Percentiles rank a stretch among this genome's conserved stretches.
Conservation (phyloP, 2,797 vertebrate species). For the Brachymystax lenok region DNA sequence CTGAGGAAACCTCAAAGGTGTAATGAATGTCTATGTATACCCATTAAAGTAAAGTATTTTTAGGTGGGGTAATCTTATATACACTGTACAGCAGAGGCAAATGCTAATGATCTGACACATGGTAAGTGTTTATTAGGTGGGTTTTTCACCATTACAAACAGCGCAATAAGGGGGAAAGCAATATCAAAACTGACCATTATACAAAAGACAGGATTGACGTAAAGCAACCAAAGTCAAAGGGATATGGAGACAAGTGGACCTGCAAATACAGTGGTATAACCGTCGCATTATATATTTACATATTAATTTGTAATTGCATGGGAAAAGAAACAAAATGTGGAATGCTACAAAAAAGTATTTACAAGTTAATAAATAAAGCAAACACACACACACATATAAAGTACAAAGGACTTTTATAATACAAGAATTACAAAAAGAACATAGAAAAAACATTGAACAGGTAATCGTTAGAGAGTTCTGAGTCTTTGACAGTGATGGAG, state of each 20-base stretch:
- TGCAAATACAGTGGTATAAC: conserved; percentile 56
- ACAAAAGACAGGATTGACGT: conserved; percentile 40
- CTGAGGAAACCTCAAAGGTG: background rate
- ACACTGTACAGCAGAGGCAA: background rate
- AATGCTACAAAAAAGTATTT: conserved; percentile 65
- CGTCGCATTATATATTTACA: conserved; percentile 56
- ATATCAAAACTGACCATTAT: conserved; percentile 47
- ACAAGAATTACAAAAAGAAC: conserved; percentile 60
- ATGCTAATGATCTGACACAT: conserved; percentile 18
- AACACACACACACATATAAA: conserved; percentile 25
- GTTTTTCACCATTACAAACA: conserved; percentile 48
- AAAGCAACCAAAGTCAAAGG: conserved; percentile 27
- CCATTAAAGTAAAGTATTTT: background rate
- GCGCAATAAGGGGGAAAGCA: conserved; percentile 28
- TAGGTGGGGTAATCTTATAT: background rate
- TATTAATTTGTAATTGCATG: conserved; percentile 65
- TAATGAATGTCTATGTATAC: background rate
- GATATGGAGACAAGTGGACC: conserved; percentile 30
- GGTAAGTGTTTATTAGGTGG: conserved; percentile 52
- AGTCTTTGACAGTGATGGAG: conserved; percentile 37
- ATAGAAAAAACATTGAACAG: conserved; percentile 42
- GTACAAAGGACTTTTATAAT: conserved; percentile 53
- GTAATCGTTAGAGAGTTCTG: conserved; percentile 42
- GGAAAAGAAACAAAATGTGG: conserved; percentile 57
- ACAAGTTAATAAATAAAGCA: conserved; percentile 64